Conservation (phyloP, 92 coral and sea anemone genomes). For the Desmophyllum pertusum region DNA sequence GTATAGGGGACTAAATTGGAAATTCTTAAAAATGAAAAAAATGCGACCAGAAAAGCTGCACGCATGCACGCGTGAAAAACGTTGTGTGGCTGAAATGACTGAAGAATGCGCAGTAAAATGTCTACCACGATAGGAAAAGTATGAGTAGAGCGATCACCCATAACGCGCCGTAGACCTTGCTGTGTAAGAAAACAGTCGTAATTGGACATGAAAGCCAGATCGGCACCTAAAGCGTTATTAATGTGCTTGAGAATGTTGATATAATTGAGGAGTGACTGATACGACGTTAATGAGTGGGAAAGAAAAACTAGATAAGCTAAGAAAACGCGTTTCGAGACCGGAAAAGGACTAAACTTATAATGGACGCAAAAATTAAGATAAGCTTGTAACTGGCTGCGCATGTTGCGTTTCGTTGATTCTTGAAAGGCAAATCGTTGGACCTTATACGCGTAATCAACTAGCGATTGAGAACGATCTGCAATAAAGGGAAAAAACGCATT, state of each 20-base stretch:
- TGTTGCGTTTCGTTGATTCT: constrained; percentile 63
- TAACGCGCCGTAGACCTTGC: constrained; percentile 15
- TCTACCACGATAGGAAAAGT: constrained; percentile 53
- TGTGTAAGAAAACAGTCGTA: constrained; percentile 45
- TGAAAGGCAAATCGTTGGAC: constrained; percentile 52
- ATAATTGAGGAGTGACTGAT: constrained; percentile 36
- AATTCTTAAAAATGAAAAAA: constrained; percentile 51
- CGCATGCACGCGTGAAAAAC: constrained; percentile 48
- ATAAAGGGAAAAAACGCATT: constrained; percentile 3
- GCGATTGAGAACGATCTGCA: constrained; percentile 13
- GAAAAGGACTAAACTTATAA: constrained; percentile 36
- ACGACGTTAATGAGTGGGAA: too few species aligned
- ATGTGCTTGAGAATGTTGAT: constrained; percentile 51
- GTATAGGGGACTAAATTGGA: constrained; percentile 47
- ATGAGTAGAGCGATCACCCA: constrained; percentile 35
- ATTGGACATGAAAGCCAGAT: constrained; percentile 47
- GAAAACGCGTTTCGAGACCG: constrained; percentile 43
- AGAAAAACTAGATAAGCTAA: constrained; percentile 39
- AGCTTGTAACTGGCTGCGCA: constrained; percentile 54
- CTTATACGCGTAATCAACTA: constrained; percentile 28
- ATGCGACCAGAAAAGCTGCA: constrained; percentile 51
- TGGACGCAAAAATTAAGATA: constrained; percentile 45
- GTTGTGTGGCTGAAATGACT: constrained; percentile 24
- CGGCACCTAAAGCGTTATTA: constrained; percentile 19
- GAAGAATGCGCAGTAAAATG: constrained; percentile 39